Conservation (phyloP, 2,113 vertebrate genomes). For the Colinus virginianus region DNA sequence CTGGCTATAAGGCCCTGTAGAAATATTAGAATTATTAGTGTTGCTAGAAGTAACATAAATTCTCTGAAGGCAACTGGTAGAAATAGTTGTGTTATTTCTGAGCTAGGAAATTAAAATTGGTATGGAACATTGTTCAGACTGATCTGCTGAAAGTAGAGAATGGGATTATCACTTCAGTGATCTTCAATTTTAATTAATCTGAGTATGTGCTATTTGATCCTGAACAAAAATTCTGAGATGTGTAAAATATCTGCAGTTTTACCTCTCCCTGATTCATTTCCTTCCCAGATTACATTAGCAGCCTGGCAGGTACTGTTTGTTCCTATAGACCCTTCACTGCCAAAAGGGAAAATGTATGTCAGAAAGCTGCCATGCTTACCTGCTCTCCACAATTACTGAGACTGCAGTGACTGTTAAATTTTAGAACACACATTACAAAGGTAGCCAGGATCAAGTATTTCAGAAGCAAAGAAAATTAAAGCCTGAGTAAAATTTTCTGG, state of each 20-base stretch:
- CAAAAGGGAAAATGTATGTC: neutral
- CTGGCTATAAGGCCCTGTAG: neutral
- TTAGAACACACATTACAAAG: neutral
- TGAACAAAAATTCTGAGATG: neutral
- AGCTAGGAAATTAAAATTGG: neutral
- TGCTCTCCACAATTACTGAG: neutral
- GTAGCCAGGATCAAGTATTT: neutral
- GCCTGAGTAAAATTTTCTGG: neutral
- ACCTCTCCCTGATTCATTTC: neutral
- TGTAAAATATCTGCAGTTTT: neutral
- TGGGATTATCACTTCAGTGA: neutral
- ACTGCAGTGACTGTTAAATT: fast-evolving
- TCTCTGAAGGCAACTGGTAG: neutral
- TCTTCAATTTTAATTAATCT: neutral
- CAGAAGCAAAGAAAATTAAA: neutral
- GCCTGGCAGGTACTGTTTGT: neutral
- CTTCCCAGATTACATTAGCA: neutral
- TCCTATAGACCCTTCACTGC: neutral
- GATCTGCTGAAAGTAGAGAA: neutral
- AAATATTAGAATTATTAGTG: neutral
- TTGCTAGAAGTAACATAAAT: neutral
- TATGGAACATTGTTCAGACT: neutral
- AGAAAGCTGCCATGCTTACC: neutral
- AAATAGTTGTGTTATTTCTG: neutral
- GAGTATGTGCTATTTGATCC: neutral